A percentile compares a stretch with the other conserved stretches of the same genome.
Evolutionary conservation across 2,113 vertebrate genomes (phyloP).

Genomic region (Oplegnathus fasciatus): DNA sequence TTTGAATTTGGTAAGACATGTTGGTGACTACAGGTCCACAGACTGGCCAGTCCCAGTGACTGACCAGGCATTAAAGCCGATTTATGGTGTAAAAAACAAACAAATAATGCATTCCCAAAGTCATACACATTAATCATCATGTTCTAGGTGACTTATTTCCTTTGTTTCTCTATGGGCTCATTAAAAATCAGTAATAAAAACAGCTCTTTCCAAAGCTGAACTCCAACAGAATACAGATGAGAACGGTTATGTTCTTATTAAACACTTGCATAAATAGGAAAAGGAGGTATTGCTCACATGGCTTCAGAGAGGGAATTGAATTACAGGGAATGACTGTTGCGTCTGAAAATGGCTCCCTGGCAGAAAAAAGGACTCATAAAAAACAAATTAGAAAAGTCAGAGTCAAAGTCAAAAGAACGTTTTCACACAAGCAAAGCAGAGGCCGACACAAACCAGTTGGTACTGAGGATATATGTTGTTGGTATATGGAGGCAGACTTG

Average conservation of each 20-base stretch:
- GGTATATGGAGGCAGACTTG: neutral
- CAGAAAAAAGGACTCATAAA: neutral
- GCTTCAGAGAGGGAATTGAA: neutral
- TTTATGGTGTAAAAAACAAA: neutral
- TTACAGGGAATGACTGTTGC: neutral
- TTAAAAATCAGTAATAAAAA: neutral
- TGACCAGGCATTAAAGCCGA: neutral
- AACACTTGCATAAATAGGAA: neutral
- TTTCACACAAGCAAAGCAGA: neutral
- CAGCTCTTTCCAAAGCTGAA: neutral
- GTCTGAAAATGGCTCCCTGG: neutral
- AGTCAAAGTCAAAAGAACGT: neutral
- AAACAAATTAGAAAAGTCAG: slow-evolving; percentile 16
- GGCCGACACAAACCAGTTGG: neutral
- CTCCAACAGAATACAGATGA: neutral
- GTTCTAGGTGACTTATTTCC: neutral
- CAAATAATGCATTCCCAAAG: neutral
- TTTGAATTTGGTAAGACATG: neutral
- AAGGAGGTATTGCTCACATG: neutral
- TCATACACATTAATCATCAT: neutral
- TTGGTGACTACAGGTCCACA: neutral
- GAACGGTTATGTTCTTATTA: neutral
- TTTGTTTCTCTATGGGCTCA: neutral
- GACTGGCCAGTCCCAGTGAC: neutral
- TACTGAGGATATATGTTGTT: neutral